Evolutionary conservation across 2,113 vertebrate species (phyloP), one percentile per base, ranked within the genome.

Genomic region (Gopherus flavomarginatus): DNA sequence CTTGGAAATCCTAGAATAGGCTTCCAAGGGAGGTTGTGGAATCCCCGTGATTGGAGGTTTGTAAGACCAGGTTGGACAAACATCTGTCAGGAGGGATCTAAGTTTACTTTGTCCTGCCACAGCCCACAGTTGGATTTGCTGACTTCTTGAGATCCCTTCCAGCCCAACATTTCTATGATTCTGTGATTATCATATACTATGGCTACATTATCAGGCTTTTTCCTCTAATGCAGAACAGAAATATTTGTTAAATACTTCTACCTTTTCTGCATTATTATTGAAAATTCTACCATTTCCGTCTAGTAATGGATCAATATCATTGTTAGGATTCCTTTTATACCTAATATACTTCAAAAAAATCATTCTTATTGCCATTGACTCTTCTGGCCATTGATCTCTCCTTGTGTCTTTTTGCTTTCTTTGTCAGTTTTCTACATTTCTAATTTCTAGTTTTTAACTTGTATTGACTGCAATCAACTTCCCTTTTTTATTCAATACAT

Each of bases 231-330:
- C n/a, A 90, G 86, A 89, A 81, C 52, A 89, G 91, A 57, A 57
- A 95, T 96, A 85, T 90, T 92, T 91, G 96, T 95, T 77, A 93
- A 89, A 90, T 80, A 54, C 24, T 79, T 83, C 4, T 49, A 53
- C 8, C 87, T 90, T 90, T 84, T n/a, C 42, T 89, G 9, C 13
- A 79, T 72, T 89, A 0, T 82, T 93, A 81, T 89, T 52, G 94
- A 19, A 56, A 83, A 21, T n/a, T 78, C 31, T 59, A 35, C 50
- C 17, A 29, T 72, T 93, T 31, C 52, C 80, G 81, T 94, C 65
- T 94, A 11, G 14, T 75, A 89, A 59, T n/a, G 11, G 5, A 24
- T 75, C 94, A 72, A 89, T 89, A 53, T 2, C 77, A 16, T 93
- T 1, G 0, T 77, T 90, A 77, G 83, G 79, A 31, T 42, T 92